phyloP scores from a whole-genome alignment of 2,113 vertebrate genomes.

The Sturnus vulgaris region DNA sequence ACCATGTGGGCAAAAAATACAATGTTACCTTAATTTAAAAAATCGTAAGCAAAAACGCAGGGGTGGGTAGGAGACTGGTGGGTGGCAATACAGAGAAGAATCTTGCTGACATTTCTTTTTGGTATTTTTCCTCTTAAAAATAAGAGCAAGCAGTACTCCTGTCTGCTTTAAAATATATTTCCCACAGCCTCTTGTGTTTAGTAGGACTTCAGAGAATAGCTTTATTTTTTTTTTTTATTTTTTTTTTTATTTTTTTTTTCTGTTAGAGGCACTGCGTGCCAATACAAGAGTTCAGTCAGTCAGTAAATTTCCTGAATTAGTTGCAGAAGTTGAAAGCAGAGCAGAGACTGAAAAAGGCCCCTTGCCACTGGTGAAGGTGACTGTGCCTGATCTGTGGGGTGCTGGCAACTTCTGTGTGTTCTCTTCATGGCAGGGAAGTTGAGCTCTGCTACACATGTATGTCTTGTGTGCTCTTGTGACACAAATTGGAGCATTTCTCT shows the following conservation, averaged over 20 bases:
- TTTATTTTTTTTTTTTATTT: neutral
- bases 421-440: neutral
- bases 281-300: neutral
- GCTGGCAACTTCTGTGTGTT: neutral
- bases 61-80: neutral
- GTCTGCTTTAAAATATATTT: neutral
- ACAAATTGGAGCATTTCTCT: neutral
- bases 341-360: neutral
- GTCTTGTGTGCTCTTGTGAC: neutral
- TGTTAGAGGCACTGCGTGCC: neutral
- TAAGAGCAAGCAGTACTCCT: neutral
- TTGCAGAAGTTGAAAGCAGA: neutral
- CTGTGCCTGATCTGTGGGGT: neutral
- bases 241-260: too few relatives aligned
- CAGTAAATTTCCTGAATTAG: neutral
- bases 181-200: neutral
- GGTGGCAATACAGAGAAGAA: neutral
- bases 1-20: neutral
- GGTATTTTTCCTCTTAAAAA: neutral
- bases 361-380: neutral
- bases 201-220: neutral
- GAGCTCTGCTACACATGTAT: accelerated
- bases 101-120: neutral
- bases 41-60: neutral
- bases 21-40: neutral